Base-by-base conservation (phyloP, 2,888 invertebrate species). In the Eumacrocentrus americanus region DNA sequence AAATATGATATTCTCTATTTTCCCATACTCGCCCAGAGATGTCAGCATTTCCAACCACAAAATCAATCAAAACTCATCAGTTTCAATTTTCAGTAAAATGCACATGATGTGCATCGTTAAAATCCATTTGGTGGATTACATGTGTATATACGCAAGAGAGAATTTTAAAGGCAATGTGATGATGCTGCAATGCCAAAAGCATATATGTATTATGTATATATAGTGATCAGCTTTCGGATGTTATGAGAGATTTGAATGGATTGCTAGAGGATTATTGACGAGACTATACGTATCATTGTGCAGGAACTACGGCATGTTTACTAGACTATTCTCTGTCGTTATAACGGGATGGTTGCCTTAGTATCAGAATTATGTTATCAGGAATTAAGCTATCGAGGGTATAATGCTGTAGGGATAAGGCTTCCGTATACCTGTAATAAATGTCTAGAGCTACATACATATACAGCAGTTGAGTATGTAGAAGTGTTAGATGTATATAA, bases 161-260 rank as follows among this genome's bases (percentile, higher is more conserved):
- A 50, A 35, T 34, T 35, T 16, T 12, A n/a, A 12, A 52, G 16
- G 40, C 22, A 40, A 40, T 52, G 22, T 57, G n/a, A n/a, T n/a
- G n/a, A n/a, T 50, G 40, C 34, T 22, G 50, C 6, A 11, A 34
- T 25, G 14, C 23, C 11, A n/a, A 18, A 40, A 16, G 40, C 40
- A 40, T 38, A 35, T 11, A n/a, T 35, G 18, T 14, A 14, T 29
- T n/a, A n/a, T 40, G 2, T 4, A 42, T 23, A 37, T 20, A 23
- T 42, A 22, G 12, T 9, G 23, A 20, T 34, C 40, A 40, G 42
- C 23, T 53, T 53, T 29, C 25, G 53, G 40, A 25, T 25, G 23
- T 53, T 40, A 38, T 22, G 9, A 18, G 40, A 42, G 40, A 47
- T 54, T 40, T 34, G 35, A 35, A 22, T 40, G 42, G 18, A 44